These are phyloP conservation scores for Drosophila robusta DNA, from an alignment of 2,888 invertebrate genomes.

Conservation along the genomic window DNA sequence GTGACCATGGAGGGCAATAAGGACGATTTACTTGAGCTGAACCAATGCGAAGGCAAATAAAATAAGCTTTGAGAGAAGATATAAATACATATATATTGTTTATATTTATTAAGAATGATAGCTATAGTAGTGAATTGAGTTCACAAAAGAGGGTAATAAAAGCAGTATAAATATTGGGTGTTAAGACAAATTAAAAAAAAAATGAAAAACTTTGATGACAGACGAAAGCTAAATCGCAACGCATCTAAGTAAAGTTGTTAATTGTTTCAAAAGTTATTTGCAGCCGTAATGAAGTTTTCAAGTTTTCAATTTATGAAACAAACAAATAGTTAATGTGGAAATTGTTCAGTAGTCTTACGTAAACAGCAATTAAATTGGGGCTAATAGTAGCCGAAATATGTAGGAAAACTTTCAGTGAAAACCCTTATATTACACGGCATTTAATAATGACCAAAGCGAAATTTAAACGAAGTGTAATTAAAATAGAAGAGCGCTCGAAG, in stretches of 20 bases:
- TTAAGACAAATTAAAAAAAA: no score
- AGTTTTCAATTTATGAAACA: no score
- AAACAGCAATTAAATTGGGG: no score
- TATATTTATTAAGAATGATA: background rate
- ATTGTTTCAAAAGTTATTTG: no score
- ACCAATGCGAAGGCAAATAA: background rate
- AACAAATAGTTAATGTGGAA: background rate
- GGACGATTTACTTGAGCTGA: background rate
- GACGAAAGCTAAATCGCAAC: background rate
- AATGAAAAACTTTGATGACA: no score
- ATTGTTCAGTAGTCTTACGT: no score
- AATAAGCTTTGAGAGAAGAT: background rate
- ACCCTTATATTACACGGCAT: no score
- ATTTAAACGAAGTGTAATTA: background rate
- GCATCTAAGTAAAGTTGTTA: background rate
- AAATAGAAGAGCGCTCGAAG: background rate
- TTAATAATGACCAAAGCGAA: background rate
- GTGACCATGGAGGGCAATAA: constrained; percentile 16
- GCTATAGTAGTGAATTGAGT: background rate
- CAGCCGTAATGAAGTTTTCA: no score
- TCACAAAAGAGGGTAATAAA: no score
- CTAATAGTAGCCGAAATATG: no score
- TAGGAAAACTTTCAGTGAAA: no score
- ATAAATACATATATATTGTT: background rate
- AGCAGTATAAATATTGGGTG: no score